These are phyloP conservation scores for Sebastes vulpes DNA, from an alignment of 2,797 vertebrate species.

Conservation along the genomic window DNA sequence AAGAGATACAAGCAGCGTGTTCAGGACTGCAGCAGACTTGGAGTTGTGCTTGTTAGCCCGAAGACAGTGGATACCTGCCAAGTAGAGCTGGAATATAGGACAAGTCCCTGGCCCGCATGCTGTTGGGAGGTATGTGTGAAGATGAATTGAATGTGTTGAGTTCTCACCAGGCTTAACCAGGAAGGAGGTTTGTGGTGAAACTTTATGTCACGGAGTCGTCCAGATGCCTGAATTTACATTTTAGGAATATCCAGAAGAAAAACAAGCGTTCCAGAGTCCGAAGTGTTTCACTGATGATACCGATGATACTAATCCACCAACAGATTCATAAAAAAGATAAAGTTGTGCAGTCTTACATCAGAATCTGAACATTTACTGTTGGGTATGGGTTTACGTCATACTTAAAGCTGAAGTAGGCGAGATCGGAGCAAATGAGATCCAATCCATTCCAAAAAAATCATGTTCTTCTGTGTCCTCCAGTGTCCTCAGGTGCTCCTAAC, in stretches of 20 bases:
- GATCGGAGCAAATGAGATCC: too few species aligned
- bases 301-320: background rate
- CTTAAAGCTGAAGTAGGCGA: too few species aligned
- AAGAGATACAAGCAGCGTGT: background rate
- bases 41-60: conserved; percentile 19
- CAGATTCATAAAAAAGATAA: too few species aligned
- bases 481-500: too few species aligned
- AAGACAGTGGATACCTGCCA: conserved; percentile 38
- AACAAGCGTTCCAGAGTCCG: background rate
- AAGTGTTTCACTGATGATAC: background rate
- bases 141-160: conserved; percentile 16
- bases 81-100: conserved; percentile 42
- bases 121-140: conserved; percentile 18
- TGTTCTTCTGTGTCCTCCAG: too few species aligned
- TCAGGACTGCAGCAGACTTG: background rate
- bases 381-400: too few species aligned
- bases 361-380: too few species aligned
- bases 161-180: conserved; percentile 4
- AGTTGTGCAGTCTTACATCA: too few species aligned
- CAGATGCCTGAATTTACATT: background rate
- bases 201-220: background rate
- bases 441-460: too few species aligned
- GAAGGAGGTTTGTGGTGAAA: conserved; percentile 1
- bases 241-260: background rate
- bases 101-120: conserved; percentile 25